Evolutionary conservation across 2,888 invertebrate genomes (phyloP).

Genomic region (Bombylius major): DNA sequence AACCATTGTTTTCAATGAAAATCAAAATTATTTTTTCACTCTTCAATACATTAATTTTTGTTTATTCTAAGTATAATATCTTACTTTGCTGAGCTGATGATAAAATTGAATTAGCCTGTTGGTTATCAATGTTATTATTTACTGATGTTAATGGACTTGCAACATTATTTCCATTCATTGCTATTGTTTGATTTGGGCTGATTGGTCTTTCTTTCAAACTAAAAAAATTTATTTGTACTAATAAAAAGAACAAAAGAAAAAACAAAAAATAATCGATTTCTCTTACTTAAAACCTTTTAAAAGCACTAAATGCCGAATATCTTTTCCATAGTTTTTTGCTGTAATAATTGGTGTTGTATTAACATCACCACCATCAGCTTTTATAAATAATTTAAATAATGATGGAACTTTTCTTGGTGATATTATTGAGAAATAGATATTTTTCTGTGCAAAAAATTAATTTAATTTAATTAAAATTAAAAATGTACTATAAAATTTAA

Average conservation of each 20-base stretch:
- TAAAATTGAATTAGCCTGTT: slow-evolving; percentile 7
- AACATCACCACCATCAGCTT: slow-evolving; percentile 78
- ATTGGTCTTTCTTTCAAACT: slow-evolving; percentile 56
- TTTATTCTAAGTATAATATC: neutral
- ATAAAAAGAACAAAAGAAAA: neutral
- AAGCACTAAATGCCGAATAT: slow-evolving; percentile 67
- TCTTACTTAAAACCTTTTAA: slow-evolving; percentile 55
- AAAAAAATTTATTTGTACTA: neutral
- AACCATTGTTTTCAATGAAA: no score
- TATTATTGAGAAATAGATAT: slow-evolving; percentile 74
- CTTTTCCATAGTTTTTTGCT: slow-evolving; percentile 85
- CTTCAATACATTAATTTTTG: neutral
- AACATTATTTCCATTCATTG: slow-evolving; percentile 18
- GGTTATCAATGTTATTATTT: slow-evolving; percentile 9
- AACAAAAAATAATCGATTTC: neutral
- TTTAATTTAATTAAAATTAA: neutral
- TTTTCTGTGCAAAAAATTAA: slow-evolving; percentile 41
- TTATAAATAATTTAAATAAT: slow-evolving; percentile 76
- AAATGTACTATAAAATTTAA: neutral
- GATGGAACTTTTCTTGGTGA: slow-evolving; percentile 81
- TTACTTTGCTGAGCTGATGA: slow-evolving; percentile 13
- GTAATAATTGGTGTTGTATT: slow-evolving; percentile 42
- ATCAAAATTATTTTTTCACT: no score
- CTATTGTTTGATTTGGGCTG: slow-evolving; percentile 36
- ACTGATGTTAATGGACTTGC: slow-evolving; percentile 16